phyloP scores from a whole-genome alignment of 2,797 vertebrate genomes.

The Neosilurus mollespiculum region DNA sequence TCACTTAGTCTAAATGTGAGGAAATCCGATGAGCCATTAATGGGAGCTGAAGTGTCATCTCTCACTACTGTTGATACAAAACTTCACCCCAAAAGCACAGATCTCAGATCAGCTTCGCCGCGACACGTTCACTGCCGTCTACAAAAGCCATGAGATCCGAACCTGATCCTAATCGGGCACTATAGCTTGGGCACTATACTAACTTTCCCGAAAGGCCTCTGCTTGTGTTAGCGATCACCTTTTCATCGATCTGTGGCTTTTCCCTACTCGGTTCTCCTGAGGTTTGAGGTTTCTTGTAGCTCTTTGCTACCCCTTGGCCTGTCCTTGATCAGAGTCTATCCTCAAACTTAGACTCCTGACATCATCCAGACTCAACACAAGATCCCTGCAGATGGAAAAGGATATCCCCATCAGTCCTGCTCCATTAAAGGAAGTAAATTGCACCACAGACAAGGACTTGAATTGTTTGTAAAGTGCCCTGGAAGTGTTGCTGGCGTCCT shows the following conservation, averaged over 20 bases:
- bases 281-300: conserved; percentile 61
- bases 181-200: too few species aligned
- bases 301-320: conserved; percentile 59
- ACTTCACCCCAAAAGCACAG: conserved; percentile 44
- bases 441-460: not conserved
- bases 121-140: conserved; percentile 32
- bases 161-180: conserved; percentile 59
- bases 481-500: not conserved
- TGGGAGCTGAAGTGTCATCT: conserved; percentile 51
- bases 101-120: conserved; percentile 43
- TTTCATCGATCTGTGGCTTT: conserved; percentile 73
- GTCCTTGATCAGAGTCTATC: conserved; percentile 72
- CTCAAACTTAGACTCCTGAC: conserved; percentile 65
- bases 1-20: conserved; percentile 45
- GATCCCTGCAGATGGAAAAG: conserved; percentile 56
- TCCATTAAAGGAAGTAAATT: conserved; percentile 49
- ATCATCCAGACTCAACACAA: conserved; percentile 65
- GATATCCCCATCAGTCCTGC: conserved; percentile 53
- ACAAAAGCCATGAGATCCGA: conserved; percentile 41
- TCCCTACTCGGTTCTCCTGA: conserved; percentile 57
- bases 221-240: conserved; percentile 60
- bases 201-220: conserved; percentile 57
- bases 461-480: conserved; percentile 27
- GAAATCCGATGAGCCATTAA: conserved; percentile 56
- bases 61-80: conserved; percentile 40